A percentile compares a stretch with the other conserved stretches of the same genome.
Evolutionary conservation across 2,888 invertebrate genomes (phyloP).

Genomic region (Ormia ochracea): DNA sequence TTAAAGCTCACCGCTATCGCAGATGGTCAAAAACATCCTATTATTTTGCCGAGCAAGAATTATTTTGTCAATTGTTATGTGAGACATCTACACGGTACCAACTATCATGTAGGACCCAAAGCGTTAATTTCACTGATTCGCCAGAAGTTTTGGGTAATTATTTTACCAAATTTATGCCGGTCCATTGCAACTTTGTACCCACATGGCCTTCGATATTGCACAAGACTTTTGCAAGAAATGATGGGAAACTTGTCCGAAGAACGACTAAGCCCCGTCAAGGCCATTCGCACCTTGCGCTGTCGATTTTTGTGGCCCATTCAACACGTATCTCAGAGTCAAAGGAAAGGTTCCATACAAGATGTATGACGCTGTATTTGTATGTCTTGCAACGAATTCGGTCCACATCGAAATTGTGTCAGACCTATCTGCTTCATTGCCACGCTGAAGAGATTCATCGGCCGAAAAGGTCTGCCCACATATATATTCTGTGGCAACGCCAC

Average conservation of each 20-base stretch:
- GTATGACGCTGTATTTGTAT: background rate
- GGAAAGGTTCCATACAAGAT: background rate
- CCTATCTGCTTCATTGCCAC: background rate
- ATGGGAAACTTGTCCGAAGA: background rate
- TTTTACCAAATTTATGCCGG: conserved; percentile 36
- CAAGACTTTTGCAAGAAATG: background rate
- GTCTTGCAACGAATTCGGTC: background rate
- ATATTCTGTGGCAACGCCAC: conserved; percentile 38
- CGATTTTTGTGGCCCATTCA: background rate
- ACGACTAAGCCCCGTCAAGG: background rate
- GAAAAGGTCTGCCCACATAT: conserved; percentile 26
- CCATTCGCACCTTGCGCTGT: background rate
- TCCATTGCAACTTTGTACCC: conserved; percentile 18
- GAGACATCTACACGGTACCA: too few relatives aligned
- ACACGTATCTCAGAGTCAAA: background rate
- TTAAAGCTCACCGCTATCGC: too few relatives aligned
- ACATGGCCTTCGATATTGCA: background rate
- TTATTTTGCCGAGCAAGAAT: background rate
- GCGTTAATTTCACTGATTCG: conserved; percentile 39
- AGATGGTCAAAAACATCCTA: too few relatives aligned
- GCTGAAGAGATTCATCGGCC: conserved; percentile 19
- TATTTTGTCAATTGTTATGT: too few relatives aligned
- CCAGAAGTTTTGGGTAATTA: conserved; percentile 48
- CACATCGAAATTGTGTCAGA: conserved; percentile 2
- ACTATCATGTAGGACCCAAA: conserved; percentile 55